Evolutionary conservation across 2,888 invertebrate genomes (phyloP), one percentile per base, ranked within the genome.

Genomic region (Tenthredo amoena): DNA sequence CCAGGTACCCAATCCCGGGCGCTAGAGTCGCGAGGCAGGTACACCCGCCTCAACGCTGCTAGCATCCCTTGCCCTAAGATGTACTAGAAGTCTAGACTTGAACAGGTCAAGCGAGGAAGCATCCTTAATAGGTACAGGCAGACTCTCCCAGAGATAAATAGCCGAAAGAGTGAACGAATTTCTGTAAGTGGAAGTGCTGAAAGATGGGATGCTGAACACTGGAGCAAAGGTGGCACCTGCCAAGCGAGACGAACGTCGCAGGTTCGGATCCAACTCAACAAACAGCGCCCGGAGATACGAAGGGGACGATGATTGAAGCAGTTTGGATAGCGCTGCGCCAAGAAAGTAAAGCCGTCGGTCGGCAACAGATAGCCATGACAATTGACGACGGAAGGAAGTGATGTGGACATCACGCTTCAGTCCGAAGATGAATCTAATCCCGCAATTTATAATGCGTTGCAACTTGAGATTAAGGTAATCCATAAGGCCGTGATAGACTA

Each of bases 261-360:
- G 12, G 2, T 12, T 15, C 1, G 21, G 7, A 1, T 55, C 21
- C 1, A 2, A 43, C 2, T 74, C 43, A 1, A 0, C 4, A 7
- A 84, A 84, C 1, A 84, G 18, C 4, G 84, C 77, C 4, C 37
- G 15, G 6, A 86, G 34, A 37, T 82, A 85, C 0, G 21, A 0
- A 40, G 81, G 72, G 0, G 31, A 15, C 4, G 50, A 26, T 26
- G 26, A 26, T n/a, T 0, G n/a, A 0, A 76, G 62, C 0, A 82
- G n/a, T 15, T 74, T 40, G 15, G 12, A 86, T 0, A 62, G 3
- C 0, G 15, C 7, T 0, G 21, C 1, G 0, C 86, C 86, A 0
- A 81, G 26, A 43, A 47, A 43, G 1, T 18, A 76, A 15, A 26
- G 15, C 2, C 76, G 18, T 9, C 76, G 26, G 31, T 43, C 31